These are phyloP conservation scores for Hemichromis elongatus DNA, from an alignment of 2,113 vertebrate genomes.

Conservation along the genomic window DNA sequence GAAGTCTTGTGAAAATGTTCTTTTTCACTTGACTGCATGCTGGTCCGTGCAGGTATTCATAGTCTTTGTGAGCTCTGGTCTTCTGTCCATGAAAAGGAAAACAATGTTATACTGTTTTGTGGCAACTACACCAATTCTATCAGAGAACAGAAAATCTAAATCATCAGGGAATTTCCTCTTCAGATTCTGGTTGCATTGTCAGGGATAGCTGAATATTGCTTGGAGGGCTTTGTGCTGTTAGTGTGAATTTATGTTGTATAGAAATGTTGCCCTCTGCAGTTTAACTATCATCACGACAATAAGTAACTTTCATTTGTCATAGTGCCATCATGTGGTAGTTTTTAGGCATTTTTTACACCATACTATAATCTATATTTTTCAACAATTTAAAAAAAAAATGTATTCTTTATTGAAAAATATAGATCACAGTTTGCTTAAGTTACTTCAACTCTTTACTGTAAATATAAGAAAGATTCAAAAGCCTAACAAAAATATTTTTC, in stretches of 20 bases:
- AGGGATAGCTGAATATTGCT: background rate
- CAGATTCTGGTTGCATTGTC: background rate
- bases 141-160: background rate
- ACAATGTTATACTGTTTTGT: background rate
- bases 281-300: background rate
- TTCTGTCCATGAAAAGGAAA: background rate
- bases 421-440: background rate
- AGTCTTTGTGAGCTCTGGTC: background rate
- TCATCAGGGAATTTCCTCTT: background rate
- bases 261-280: constrained; percentile 25
- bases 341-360: background rate
- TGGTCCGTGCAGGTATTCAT: background rate
- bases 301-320: background rate
- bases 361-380: background rate
- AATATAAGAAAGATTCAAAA: background rate
- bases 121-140: background rate
- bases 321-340: background rate
- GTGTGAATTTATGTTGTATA: background rate
- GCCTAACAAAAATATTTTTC: background rate
- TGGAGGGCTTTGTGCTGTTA: background rate
- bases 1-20: background rate
- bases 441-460: background rate
- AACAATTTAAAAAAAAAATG: rapidly evolving
- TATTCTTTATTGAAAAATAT: background rate
- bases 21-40: too few relatives aligned